Evolutionary conservation across 1,140 invertebrate genomes (phyloP).

Genomic region (Cyclina sinensis): DNA sequence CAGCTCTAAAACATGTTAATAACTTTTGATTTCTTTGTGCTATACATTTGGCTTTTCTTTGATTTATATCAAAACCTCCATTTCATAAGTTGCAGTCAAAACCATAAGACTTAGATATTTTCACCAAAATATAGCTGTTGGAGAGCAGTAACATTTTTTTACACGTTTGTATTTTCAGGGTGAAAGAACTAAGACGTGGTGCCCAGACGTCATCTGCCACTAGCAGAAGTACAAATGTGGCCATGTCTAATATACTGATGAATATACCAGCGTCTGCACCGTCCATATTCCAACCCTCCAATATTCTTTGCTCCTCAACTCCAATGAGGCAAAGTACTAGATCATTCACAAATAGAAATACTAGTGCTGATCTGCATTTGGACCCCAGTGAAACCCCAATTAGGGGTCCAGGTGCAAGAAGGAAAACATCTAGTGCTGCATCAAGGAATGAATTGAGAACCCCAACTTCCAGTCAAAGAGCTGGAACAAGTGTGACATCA

Average conservation of each 20-base stretch:
- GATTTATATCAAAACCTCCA: no score
- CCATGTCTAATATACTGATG: conserved; percentile 78
- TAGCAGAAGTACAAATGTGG: conserved; percentile 57
- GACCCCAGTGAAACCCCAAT: conserved; percentile 83
- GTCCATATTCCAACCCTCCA: conserved; percentile 84
- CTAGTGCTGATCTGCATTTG: conserved; percentile 68
- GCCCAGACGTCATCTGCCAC: conserved; percentile 17
- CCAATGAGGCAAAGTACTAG: conserved; percentile 77
- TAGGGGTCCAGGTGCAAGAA: conserved; percentile 78
- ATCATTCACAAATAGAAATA: conserved; percentile 66
- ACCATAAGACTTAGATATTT: no score
- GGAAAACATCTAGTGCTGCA: conserved; percentile 68
- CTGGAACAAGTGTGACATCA: conserved; percentile 45
- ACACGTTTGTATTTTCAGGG: no score
- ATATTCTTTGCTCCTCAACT: conserved; percentile 85
- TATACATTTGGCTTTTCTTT: no score
- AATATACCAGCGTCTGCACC: conserved; percentile 82
- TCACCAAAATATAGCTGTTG: no score
- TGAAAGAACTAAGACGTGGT: conserved; percentile 80
- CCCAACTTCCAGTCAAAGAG: conserved; percentile 19
- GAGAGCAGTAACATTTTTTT: no score
- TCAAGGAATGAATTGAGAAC: conserved; percentile 60
- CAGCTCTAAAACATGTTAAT: no score
- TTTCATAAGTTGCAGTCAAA: no score
- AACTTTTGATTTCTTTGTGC: no score